phyloP scores from a whole-genome alignment of 2,113 vertebrate genomes.

The Halichoerus grypus region DNA sequence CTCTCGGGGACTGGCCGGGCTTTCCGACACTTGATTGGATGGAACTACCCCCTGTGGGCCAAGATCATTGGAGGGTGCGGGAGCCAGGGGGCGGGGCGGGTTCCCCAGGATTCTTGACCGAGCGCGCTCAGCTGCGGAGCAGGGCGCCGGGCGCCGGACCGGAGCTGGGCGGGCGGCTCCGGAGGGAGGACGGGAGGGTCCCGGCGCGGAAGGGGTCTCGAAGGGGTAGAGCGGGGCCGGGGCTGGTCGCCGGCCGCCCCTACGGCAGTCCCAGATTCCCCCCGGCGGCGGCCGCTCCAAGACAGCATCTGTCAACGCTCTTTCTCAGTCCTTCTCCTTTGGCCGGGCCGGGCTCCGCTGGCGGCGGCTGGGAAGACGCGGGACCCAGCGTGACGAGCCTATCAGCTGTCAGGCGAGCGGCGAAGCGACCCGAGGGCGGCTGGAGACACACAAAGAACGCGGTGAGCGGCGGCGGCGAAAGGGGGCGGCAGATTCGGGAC shows the following conservation, averaged over 20 bases:
- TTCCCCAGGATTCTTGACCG: slow-evolving; percentile 69
- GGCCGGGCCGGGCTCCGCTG: neutral
- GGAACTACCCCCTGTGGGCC: neutral
- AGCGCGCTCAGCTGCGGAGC: slow-evolving; percentile 59
- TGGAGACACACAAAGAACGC: slow-evolving; percentile 83
- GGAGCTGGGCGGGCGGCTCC: neutral
- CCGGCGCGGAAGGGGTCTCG: neutral
- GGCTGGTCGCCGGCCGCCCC: neutral
- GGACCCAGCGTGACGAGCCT: slow-evolving; percentile 26
- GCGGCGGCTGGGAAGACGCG: slow-evolving; percentile 11
- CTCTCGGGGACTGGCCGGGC: slow-evolving; percentile 25
- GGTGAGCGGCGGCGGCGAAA: slow-evolving; percentile 79
- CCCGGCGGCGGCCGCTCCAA: neutral
- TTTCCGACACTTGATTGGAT: slow-evolving; percentile 77
- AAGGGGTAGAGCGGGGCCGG: neutral
- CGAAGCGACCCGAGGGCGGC: slow-evolving; percentile 10
- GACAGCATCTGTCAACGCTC: slow-evolving; percentile 64
- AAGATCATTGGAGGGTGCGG: slow-evolving; percentile 79
- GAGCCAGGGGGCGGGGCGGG: slow-evolving; percentile 65
- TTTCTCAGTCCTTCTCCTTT: neutral
- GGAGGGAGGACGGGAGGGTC: neutral
- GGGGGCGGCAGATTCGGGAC: slow-evolving; percentile 5
- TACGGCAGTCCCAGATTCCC: too few relatives aligned
- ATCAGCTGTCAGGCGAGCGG: slow-evolving; percentile 70
- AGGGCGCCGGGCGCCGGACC: neutral